phyloP scores from a whole-genome alignment of 92 coral and sea anemone genomes.

The Parazoanthus darwini region DNA sequence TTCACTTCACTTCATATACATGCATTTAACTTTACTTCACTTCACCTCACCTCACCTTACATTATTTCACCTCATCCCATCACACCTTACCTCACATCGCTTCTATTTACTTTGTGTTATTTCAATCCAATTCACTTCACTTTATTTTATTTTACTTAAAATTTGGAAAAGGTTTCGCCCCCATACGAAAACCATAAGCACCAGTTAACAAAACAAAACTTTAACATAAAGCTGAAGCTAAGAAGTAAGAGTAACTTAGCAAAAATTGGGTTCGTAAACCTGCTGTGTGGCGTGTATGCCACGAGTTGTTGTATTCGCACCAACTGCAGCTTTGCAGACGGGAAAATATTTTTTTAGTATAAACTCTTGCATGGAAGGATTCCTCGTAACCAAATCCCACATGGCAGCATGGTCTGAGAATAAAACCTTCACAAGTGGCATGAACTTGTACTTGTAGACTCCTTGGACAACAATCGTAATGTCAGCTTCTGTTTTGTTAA shows the following conservation, averaged over 20 bases:
- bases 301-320: neutral
- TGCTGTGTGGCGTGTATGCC: neutral
- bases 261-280: neutral
- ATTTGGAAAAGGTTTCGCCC: neutral
- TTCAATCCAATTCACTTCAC: too few relatives aligned
- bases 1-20: too few relatives aligned
- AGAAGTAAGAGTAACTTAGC: too few relatives aligned
- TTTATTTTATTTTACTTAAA: too few relatives aligned
- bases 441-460: slow-evolving; percentile 11
- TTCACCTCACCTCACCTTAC: too few relatives aligned
- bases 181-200: neutral
- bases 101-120: too few relatives aligned
- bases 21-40: too few relatives aligned
- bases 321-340: neutral
- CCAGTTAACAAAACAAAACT: neutral
- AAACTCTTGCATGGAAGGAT: neutral
- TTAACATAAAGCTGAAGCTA: neutral
- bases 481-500: neutral
- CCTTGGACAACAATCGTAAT: slow-evolving; percentile 25
- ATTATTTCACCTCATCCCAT: too few relatives aligned
- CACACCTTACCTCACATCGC: too few relatives aligned
- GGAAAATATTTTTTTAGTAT: neutral
- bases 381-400: slow-evolving; percentile 2
- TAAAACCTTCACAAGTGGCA: slow-evolving; percentile 16
- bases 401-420: slow-evolving; percentile 3